phyloP scores from a whole-genome alignment of 2,797 vertebrate species.

The Thalassophryne amazonica region DNA sequence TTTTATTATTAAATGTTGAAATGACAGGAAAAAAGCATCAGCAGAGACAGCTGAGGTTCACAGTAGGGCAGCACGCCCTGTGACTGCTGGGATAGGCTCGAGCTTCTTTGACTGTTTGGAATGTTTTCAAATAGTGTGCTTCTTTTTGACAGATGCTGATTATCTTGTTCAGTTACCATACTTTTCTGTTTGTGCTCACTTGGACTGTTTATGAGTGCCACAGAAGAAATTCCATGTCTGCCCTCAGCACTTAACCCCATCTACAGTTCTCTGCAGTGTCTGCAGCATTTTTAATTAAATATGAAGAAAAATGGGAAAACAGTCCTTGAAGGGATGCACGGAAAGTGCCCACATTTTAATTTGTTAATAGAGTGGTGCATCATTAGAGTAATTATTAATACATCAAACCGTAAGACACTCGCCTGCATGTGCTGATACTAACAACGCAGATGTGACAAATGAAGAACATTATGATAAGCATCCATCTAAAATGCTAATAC shows the following conservation, averaged over 20 bases:
- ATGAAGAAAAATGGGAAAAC: slow-evolving; percentile 66
- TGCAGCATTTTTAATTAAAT: slow-evolving; percentile 71
- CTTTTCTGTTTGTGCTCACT: slow-evolving; percentile 61
- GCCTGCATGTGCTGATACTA: slow-evolving; percentile 38
- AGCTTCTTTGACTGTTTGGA: background rate
- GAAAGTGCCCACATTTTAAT: slow-evolving; percentile 63
- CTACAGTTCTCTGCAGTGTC: slow-evolving; percentile 55
- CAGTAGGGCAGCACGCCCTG: too few relatives aligned
- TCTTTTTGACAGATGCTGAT: slow-evolving; percentile 70
- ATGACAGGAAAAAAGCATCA: too few relatives aligned
- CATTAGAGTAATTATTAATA: slow-evolving; percentile 60
- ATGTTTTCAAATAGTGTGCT: slow-evolving; percentile 46
- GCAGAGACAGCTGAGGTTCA: too few relatives aligned
- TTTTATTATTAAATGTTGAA: too few relatives aligned
- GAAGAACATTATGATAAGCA: slow-evolving; percentile 18
- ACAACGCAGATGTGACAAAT: slow-evolving; percentile 30
- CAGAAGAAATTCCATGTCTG: slow-evolving; percentile 57
- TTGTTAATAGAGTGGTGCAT: slow-evolving; percentile 66
- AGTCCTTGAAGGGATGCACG: slow-evolving; percentile 57
- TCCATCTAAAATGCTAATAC: slow-evolving; percentile 39
- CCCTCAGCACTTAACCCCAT: slow-evolving; percentile 67
- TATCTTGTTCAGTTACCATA: slow-evolving; percentile 57
- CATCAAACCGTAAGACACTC: slow-evolving; percentile 42
- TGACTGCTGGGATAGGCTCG: too few relatives aligned
- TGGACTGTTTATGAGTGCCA: slow-evolving; percentile 67